Evolutionary conservation across 2,888 invertebrate species (phyloP).

Genomic region (Pyrrhosoma nymphula): DNA sequence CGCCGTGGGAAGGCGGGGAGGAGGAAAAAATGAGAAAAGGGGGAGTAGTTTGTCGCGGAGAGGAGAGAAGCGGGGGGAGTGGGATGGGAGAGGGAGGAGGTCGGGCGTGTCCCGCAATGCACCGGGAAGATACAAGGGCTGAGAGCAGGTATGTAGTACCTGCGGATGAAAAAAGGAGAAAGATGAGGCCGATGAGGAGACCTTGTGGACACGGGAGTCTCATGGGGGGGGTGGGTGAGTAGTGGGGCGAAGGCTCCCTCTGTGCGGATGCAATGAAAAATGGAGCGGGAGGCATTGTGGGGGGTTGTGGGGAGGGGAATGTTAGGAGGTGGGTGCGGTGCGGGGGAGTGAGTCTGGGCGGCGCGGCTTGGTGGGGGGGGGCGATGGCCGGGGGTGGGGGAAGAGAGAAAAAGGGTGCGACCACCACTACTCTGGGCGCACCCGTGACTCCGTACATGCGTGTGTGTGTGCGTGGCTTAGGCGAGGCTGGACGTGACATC

Average conservation of each 20-base stretch:
- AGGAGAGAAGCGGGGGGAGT: neutral
- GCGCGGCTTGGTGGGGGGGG: neutral
- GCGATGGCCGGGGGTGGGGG: neutral
- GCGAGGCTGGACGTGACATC: constrained; percentile 49
- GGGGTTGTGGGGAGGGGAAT: neutral
- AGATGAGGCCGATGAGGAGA: neutral
- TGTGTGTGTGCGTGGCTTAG: neutral
- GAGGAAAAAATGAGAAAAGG: too few species aligned
- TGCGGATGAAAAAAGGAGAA: neutral
- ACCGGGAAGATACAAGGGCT: neutral
- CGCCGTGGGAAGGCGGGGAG: neutral
- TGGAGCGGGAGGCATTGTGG: neutral
- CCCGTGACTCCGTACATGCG: constrained; percentile 29
- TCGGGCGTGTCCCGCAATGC: neutral
- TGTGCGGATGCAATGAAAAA: neutral
- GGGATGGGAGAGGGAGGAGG: neutral
- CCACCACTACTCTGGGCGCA: neutral
- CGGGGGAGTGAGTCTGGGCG: neutral
- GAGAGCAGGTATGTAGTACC: neutral
- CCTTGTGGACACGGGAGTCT: neutral
- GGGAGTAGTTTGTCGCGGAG: neutral
- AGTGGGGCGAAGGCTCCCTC: neutral
- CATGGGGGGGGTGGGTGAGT: too few species aligned
- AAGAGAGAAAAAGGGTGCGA: constrained; percentile 5
- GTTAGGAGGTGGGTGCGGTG: neutral